A percentile compares a stretch with the other conserved stretches of the same genome.
Conservation (phyloP, 1,140 invertebrate genomes). For the Callitettix versicolor region DNA sequence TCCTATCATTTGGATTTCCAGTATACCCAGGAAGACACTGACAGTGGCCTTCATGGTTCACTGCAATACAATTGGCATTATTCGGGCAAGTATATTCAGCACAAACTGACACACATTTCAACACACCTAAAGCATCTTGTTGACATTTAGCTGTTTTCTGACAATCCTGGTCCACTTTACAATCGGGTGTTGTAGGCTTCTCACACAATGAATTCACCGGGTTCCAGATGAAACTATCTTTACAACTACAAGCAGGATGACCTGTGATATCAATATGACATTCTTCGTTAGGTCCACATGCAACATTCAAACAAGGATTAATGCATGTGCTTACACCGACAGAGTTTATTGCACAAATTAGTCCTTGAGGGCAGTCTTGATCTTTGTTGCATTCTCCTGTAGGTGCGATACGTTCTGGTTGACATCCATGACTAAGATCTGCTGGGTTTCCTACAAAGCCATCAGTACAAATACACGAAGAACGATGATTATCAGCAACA, state of each 20-base stretch:
- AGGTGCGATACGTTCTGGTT: slow-evolving; percentile 41
- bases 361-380: slow-evolving; percentile 52
- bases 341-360: slow-evolving; percentile 39
- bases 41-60: slow-evolving; percentile 62
- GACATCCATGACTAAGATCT: slow-evolving; percentile 63
- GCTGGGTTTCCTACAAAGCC: slow-evolving; percentile 69
- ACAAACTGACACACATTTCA: slow-evolving; percentile 70
- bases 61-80: slow-evolving; percentile 68
- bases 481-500: slow-evolving; percentile 66
- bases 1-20: slow-evolving; percentile 80
- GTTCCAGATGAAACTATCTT: slow-evolving; percentile 67
- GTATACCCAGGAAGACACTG: slow-evolving; percentile 66
- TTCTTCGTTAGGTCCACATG: slow-evolving; percentile 69
- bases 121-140: slow-evolving; percentile 70
- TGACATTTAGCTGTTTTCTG: slow-evolving; percentile 53
- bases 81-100: slow-evolving; percentile 66
- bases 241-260: slow-evolving; percentile 64
- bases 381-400: slow-evolving; percentile 53
- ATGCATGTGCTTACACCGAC: slow-evolving; percentile 55
- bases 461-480: slow-evolving; percentile 72
- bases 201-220: slow-evolving; percentile 67
- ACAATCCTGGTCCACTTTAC: slow-evolving; percentile 60
- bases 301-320: slow-evolving; percentile 63
- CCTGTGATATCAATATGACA: slow-evolving; percentile 54
- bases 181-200: slow-evolving; percentile 74